A percentile compares a stretch with the other conserved stretches of the same genome.
Evolutionary conservation across 2,888 invertebrate genomes (phyloP).

Genomic region (Brachynemurus nebulosus): DNA sequence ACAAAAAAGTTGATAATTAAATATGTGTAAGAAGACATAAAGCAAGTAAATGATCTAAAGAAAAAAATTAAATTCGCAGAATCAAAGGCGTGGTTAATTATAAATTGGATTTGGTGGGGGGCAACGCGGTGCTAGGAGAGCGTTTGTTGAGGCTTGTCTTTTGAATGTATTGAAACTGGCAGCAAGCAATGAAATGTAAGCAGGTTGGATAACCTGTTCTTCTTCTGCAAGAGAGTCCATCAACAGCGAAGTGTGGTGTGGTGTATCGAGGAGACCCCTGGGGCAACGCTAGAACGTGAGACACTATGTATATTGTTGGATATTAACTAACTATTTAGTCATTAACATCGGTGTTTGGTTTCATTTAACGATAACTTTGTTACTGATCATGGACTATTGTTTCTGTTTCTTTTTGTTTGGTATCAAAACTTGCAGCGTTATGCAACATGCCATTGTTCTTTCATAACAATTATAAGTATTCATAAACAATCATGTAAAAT

Average conservation of each 20-base stretch:
- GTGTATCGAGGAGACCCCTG: neutral
- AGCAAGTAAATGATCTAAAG: no score
- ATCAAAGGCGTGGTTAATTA: conserved; percentile 5
- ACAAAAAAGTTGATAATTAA: no score
- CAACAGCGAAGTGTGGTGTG: neutral
- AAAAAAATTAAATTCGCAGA: conserved; percentile 3
- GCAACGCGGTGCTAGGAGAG: neutral
- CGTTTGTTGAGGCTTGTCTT: conserved; percentile 6
- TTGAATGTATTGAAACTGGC: neutral
- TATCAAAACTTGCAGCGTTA: no score
- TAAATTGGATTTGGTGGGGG: conserved; percentile 4
- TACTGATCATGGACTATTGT: no score
- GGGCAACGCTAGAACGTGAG: neutral
- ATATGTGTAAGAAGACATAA: no score
- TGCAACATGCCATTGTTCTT: no score
- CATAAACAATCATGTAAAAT: no score
- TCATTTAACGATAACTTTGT: no score
- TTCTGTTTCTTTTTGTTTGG: no score
- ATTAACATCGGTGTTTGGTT: no score
- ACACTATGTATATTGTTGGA: neutral
- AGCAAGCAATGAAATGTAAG: conserved; percentile 4
- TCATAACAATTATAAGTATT: no score
- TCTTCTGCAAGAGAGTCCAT: neutral
- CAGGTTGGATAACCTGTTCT: conserved; percentile 6
- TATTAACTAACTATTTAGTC: no score